A percentile compares a stretch with the other conserved stretches of the same genome.
Conservation (phyloP, 2,888 invertebrate genomes). For the Herminia tarsipennalis region DNA sequence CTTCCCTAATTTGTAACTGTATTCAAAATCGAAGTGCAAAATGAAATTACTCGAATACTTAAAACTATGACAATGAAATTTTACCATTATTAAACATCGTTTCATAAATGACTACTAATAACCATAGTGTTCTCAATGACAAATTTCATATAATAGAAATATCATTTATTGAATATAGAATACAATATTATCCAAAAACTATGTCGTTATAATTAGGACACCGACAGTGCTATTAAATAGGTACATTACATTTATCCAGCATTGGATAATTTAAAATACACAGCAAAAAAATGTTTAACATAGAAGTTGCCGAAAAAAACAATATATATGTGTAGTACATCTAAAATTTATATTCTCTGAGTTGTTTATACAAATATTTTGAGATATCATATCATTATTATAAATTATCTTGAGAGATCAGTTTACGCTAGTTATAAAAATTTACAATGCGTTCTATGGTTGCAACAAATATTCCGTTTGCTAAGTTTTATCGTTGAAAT, state of each 20-base stretch:
- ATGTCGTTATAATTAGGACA: constrained; percentile 81
- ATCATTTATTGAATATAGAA: constrained; percentile 84
- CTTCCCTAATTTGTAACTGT: constrained; percentile 78
- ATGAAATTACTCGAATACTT: constrained; percentile 82
- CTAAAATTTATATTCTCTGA: constrained; percentile 79
- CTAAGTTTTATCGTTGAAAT: constrained; percentile 73
- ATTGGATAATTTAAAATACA: constrained; percentile 72
- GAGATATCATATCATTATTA: constrained; percentile 81
- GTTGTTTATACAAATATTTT: constrained; percentile 82
- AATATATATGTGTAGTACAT: constrained; percentile 70
- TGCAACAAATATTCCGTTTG: constrained; percentile 70
- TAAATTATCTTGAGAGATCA: constrained; percentile 84
- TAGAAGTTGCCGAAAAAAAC: constrained; percentile 72
- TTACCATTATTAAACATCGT: constrained; percentile 78
- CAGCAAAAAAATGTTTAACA: constrained; percentile 68
- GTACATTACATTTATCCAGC: constrained; percentile 75
- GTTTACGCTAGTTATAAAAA: constrained; percentile 84
- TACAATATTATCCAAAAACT: constrained; percentile 84
- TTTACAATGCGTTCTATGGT: constrained; percentile 79
- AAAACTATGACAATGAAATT: constrained; percentile 84
- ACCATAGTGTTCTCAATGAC: constrained; percentile 80
- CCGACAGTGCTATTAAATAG: constrained; percentile 77
- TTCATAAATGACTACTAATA: constrained; percentile 81
- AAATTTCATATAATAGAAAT: constrained; percentile 83
- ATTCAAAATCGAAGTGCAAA: constrained; percentile 81